Evolutionary conservation across 1,140 invertebrate genomes (phyloP), one percentile per base, ranked within the genome.

Genomic region (Pseudomyrmex flavicornis): DNA sequence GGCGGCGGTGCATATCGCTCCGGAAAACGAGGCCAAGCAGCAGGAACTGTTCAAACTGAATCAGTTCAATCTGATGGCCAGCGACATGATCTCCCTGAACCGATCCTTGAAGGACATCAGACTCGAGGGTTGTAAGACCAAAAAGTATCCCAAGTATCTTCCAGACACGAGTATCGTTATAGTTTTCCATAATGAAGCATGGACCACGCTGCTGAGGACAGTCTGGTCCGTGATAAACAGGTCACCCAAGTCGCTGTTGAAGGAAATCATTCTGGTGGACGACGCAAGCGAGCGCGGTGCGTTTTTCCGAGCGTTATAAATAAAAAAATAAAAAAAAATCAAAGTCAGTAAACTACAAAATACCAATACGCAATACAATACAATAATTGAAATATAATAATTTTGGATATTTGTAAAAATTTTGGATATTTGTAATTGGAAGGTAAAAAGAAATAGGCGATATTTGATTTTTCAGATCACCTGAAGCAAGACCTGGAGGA

Each of bases 151-250:
- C 63, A 95, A 95, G 62, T 95, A 97, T 83, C 94, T 99, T 90
- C 98, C 98, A 5, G 96, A 97, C 44, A 99, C 98, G 17, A 98
- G 97, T 91, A 98, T 99, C 89, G 98, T 99, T 17, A 98, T 99
- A 88, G 99, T 99, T 54, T 99, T 99, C 94, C 99, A 99, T 94
- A 99, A 99, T 93, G 98, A 99, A 94, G 98, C 98, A 0, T 99
- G 98, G 98, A 97, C 98, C n/a, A 99, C 98, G 0, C 94, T 99
- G 3, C 95, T 99, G 44, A 95, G 98, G 65, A 99, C 98, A 1
- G 97, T 99, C n/a, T 98, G 98, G 97, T 99, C 98, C 92, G 98
- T 98, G 20, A 99, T 99, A 80, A 98, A 98, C 94, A 95, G 98
- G 35, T 99, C 98, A 5, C 98, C 98, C 0, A 94, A 95, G 72